Base-by-base conservation (phyloP, 2,797 vertebrate species). In the Manis javanica region DNA sequence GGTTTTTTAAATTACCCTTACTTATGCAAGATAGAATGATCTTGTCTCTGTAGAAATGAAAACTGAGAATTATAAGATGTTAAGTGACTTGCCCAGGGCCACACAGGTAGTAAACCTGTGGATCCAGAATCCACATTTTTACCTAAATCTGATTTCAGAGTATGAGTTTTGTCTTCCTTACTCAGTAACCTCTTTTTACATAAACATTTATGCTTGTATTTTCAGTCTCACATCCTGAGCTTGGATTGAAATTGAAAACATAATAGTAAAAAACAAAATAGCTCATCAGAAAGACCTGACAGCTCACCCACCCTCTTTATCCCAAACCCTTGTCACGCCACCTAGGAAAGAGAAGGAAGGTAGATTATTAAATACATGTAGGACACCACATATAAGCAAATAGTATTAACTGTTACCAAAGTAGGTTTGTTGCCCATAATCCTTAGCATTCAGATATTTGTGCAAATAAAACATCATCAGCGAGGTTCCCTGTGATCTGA, bases 201-300 rank as follows among this genome's bases (percentile, higher is more conserved):
- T 72, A 49, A 85, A 42, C 1, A 3, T n/a, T 86, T 86, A 57
- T 69, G 31, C 39, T 82, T 91, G 3, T 61, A 39, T 83, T 84
- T 72, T 74, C 78, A 82, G 42, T 90, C 51, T 90, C 49, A 39
- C 82, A 4, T 68, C 71, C 46, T 78, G 26, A 42, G 39, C 4
- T 77, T 83, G 1, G 29, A 85, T 7, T 93, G 53, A 84, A 66
- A 63, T 72, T 59, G 64, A 86, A 96, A 96, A n/a, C 23, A 31
- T 66, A 19, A 51, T 69, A 87, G 59, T 46, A 81, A 93, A 87
- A 66, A 29, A 1, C 7, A n/a, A 51, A 96, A 26, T 11, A 86
- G 92, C 19, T 63, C n/a, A 64, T 64, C 39, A 90, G 71, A 46
- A 94, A 89, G 19, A 61, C 31, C 79, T 79, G 51, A 85, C 82